Conservation (phyloP, 2,888 invertebrate genomes). For the Ypsolopha sequella region DNA sequence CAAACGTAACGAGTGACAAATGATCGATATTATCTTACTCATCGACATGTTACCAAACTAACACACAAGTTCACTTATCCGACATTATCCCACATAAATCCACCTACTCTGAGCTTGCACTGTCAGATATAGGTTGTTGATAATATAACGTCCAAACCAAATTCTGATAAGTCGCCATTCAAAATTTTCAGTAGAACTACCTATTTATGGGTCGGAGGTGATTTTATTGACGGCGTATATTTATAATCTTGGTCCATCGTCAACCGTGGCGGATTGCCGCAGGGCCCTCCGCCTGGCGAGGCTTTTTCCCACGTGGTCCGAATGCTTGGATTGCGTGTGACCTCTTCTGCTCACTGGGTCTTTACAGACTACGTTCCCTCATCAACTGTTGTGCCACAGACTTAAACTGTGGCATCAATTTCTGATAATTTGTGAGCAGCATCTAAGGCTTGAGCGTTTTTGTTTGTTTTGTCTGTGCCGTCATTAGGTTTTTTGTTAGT, state of each 20-base stretch:
- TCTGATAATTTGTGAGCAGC: neutral
- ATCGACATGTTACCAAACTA: too few species aligned
- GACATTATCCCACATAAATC: conserved; percentile 27
- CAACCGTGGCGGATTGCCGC: conserved; percentile 57
- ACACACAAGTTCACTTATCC: conserved; percentile 7
- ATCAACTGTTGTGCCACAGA: neutral
- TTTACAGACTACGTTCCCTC: conserved; percentile 4
- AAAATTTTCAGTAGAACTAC: neutral
- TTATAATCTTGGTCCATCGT: conserved; percentile 52
- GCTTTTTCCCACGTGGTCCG: conserved; percentile 64
- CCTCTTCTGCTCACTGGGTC: conserved; percentile 37
- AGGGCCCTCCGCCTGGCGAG: conserved; percentile 51
- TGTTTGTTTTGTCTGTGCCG: conserved; percentile 33
- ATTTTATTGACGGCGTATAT: neutral
- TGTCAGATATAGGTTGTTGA: conserved; percentile 50
- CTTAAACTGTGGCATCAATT: conserved; percentile 12
- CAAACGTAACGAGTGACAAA: too few species aligned
- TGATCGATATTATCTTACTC: too few species aligned
- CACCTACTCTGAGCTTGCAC: conserved; percentile 40
- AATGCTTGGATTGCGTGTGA: conserved; percentile 68
- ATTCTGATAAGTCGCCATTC: neutral
- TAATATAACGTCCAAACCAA: neutral
- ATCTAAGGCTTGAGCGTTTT: neutral
- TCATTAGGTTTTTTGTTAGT: conserved; percentile 21
- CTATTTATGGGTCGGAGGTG: neutral